Conservation (phyloP, 1,140 invertebrate genomes). For the Brachionus manjavacas region DNA sequence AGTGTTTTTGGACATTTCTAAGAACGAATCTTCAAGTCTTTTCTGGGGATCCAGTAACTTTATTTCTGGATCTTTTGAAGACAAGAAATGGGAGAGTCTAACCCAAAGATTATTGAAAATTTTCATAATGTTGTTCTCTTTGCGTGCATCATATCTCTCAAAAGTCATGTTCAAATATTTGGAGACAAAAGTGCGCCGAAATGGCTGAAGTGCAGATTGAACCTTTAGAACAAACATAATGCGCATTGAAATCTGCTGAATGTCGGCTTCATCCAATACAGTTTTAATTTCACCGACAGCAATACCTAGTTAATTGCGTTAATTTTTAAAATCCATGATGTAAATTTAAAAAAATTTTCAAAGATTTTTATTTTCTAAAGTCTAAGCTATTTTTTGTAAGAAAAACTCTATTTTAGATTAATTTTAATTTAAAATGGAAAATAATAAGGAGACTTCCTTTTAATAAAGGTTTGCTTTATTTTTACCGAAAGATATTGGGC, state of each 20-base stretch:
- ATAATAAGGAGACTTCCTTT: no score
- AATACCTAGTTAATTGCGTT: neutral
- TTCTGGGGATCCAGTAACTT: slow-evolving; percentile 32
- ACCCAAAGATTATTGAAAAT: neutral
- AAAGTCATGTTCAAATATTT: slow-evolving; percentile 27
- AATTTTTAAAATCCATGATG: neutral
- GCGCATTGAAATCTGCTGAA: slow-evolving; percentile 40
- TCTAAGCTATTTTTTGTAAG: neutral
- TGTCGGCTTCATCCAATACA: slow-evolving; percentile 35
- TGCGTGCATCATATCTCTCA: slow-evolving; percentile 7
- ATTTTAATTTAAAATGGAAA: neutral
- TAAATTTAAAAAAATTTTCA: neutral
- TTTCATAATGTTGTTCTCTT: neutral
- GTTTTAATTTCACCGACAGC: slow-evolving; percentile 41
- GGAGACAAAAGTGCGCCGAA: neutral
- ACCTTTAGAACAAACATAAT: slow-evolving; percentile 41
- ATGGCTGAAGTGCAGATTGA: slow-evolving; percentile 35
- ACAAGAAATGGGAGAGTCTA: neutral
- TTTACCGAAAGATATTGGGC: no score
- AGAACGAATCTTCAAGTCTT: slow-evolving; percentile 29
- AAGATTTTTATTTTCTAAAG: neutral
- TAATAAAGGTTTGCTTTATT: no score
- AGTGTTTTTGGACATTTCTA: slow-evolving; percentile 36
- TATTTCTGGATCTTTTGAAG: slow-evolving; percentile 35
- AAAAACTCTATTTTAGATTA: neutral